A percentile compares a stretch with the other conserved stretches of the same genome.
Conservation (phyloP, 1,140 invertebrate species). For the Tetraneura akinire region DNA sequence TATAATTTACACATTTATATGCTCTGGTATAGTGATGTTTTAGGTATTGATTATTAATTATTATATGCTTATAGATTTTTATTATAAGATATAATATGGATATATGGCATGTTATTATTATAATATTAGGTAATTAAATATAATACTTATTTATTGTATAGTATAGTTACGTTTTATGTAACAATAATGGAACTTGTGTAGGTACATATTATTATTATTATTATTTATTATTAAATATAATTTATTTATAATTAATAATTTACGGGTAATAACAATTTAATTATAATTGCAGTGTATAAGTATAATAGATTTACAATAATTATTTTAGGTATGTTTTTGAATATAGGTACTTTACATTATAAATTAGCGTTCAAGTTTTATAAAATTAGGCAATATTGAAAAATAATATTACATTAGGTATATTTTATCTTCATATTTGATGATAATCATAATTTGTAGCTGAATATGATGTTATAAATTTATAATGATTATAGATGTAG, state of each 20-base stretch:
- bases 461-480: constrained; percentile 9
- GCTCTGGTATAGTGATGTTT: too few relatives aligned
- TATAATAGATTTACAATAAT: not conserved
- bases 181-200: not conserved
- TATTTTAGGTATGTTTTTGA: not conserved
- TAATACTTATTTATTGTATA: not conserved
- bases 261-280: constrained; percentile 16
- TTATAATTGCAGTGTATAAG: not conserved
- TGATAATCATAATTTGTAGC: not conserved
- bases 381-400: not conserved
- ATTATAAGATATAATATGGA: not conserved
- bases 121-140: not conserved
- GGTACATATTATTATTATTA: not conserved
- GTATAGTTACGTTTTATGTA: not conserved
- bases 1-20: too few relatives aligned
- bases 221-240: too few relatives aligned
- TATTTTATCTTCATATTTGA: constrained; percentile 7
- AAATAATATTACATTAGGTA: not conserved
- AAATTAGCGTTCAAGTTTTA: not conserved
- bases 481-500: not conserved
- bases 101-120: not conserved
- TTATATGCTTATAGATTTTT: too few relatives aligned
- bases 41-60: too few relatives aligned
- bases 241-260: not conserved
- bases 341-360: not conserved